Base-by-base conservation (phyloP, 2,888 invertebrate species). In the Blera fallax region DNA sequence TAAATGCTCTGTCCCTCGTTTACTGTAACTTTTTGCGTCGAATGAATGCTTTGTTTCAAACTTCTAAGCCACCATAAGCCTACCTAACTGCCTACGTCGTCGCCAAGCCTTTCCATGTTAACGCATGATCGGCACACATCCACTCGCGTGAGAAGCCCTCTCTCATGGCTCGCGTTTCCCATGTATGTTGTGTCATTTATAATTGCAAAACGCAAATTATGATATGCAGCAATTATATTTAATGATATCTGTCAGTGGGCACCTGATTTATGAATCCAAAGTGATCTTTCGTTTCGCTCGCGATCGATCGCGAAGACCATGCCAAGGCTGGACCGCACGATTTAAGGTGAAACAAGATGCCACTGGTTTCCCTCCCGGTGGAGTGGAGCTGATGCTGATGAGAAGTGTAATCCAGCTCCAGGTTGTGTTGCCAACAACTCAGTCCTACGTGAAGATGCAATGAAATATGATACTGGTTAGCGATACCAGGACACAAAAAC, bases 141-240 rank as follows among this genome's bases (percentile, higher is more conserved):
- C n/a, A n/a, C n/a, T n/a, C n/a, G n/a, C n/a, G n/a, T n/a, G n/a
- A n/a, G n/a, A n/a, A n/a, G n/a, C n/a, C n/a, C n/a, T n/a, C n/a
- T n/a, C n/a, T 48, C 43, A 50, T 62, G 58, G 72, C 83, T 65
- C 58, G 70, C 64, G 65, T 67, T 78, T 83, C 83, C 67, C 79
- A 83, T 83, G 83, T 83, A 73, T 76, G 80, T 70, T 80, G 84
- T 85, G 84, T 80, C 84, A 76, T 76, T 85, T 85, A 80, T 85
- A 85, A 85, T 85, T 85, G 84, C 84, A 80, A 84, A 84, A 80
- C 80, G 74, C 84, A 84, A 85, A 85, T 85, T 85, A 85, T 85
- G 84, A 85, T 85, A 85, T 80, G 84, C 84, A 72, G 84, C 84
- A 85, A 85, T 85, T 85, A 85, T 85, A 85, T 85, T 80, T 85